Evolutionary conservation across 2,888 invertebrate species (phyloP).

Genomic region (Stomorhina lunata): DNA sequence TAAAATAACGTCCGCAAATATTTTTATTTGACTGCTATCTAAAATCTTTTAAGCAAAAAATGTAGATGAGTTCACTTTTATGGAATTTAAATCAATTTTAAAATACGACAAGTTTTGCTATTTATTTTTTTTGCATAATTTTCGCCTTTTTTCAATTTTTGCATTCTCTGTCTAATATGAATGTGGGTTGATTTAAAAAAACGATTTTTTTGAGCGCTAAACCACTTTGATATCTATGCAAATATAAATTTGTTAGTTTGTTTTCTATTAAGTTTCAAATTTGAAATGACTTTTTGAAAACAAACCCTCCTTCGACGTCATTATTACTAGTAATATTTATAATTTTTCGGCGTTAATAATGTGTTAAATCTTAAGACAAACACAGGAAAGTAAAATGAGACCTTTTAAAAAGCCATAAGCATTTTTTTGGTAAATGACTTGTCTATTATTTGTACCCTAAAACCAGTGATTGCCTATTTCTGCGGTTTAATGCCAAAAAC

Average conservation of each 20-base stretch:
- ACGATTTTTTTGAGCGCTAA: too few relatives aligned
- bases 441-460: constrained; percentile 18
- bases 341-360: constrained; percentile 11
- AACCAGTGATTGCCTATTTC: neutral
- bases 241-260: too few relatives aligned
- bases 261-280: neutral
- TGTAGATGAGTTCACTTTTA: constrained; percentile 26
- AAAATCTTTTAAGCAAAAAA: neutral
- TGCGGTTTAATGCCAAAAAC: constrained; percentile 54
- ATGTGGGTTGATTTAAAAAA: constrained; percentile 34
- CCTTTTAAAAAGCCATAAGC: constrained; percentile 53
- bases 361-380: constrained; percentile 15
- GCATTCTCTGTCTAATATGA: neutral
- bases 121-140: neutral
- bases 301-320: constrained; percentile 15
- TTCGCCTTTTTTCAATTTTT: too few relatives aligned
- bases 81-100: neutral
- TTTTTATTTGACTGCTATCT: neutral
- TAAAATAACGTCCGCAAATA: too few relatives aligned
- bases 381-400: constrained; percentile 8
- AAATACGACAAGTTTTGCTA: constrained; percentile 4
- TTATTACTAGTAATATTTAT: neutral
- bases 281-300: constrained; percentile 15
- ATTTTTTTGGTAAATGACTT: constrained; percentile 5
- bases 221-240: too few relatives aligned